Percentiles rank a stretch among this genome's conserved stretches.
Conservation (phyloP, 2,888 invertebrate genomes). For the Hyposoter didymator region DNA sequence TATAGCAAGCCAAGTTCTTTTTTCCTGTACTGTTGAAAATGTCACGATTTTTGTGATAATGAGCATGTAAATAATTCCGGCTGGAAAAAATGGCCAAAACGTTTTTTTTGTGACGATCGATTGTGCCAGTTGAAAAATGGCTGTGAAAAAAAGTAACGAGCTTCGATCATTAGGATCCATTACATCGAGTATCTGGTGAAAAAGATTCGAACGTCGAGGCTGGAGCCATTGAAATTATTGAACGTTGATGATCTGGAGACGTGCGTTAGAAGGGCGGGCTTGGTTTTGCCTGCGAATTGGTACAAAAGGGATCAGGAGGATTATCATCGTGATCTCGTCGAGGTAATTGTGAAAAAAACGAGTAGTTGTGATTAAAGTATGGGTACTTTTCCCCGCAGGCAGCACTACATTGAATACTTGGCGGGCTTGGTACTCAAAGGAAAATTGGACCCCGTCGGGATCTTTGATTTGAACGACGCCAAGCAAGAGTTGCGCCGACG, state of each 20-base stretch:
- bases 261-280: constrained; percentile 90
- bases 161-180: constrained; percentile 89
- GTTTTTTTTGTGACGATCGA: not conserved
- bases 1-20: not conserved
- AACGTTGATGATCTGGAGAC: constrained; percentile 93
- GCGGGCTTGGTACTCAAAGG: constrained; percentile 93
- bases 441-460: constrained; percentile 94
- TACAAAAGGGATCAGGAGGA: constrained; percentile 87
- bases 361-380: constrained; percentile 76
- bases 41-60: not conserved
- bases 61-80: not conserved
- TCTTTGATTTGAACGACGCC: constrained; percentile 94
- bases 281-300: constrained; percentile 90
- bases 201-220: constrained; percentile 88
- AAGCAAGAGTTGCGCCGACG: constrained; percentile 94
- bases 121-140: not conserved
- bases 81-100: not conserved
- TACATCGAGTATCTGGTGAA: constrained; percentile 95
- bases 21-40: not conserved
- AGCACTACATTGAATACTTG: constrained; percentile 98
- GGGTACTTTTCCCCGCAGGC: constrained; percentile 87
- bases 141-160: constrained; percentile 11
- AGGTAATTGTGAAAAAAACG: constrained; percentile 83
- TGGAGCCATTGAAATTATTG: constrained; percentile 93
- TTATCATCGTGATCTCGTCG: constrained; percentile 84